phyloP scores from a whole-genome alignment of 2,888 invertebrate genomes.

The Artemia sinica region DNA sequence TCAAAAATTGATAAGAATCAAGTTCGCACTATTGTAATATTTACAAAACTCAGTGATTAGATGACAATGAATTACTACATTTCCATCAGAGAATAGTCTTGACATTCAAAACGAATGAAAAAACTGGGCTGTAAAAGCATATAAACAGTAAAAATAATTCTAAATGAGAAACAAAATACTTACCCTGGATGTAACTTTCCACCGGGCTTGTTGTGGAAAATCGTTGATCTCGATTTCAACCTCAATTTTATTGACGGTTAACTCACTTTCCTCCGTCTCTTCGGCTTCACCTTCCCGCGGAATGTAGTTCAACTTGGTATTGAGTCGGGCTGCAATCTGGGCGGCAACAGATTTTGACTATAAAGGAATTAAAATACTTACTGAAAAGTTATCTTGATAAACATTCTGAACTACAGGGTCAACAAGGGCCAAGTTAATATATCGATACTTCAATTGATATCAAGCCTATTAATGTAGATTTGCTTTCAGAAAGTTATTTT shows the following conservation, averaged over 20 bases:
- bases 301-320: slow-evolving; percentile 90
- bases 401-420: no score
- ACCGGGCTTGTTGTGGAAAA: slow-evolving; percentile 96
- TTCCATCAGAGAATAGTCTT: no score
- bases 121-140: neutral
- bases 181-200: slow-evolving; percentile 90
- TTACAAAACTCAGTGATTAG: neutral
- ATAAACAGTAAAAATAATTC: slow-evolving; percentile 8
- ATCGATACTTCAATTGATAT: no score
- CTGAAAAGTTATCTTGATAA: no score
- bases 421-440: no score
- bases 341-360: slow-evolving; percentile 84
- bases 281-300: slow-evolving; percentile 59
- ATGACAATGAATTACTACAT: neutral
- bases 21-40: neutral
- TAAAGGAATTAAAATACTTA: slow-evolving; percentile 20
- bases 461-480: no score
- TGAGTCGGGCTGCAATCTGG: slow-evolving; percentile 86
- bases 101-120: slow-evolving; percentile 2
- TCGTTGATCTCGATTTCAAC: slow-evolving; percentile 99
- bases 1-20: neutral
- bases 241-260: slow-evolving; percentile 71
- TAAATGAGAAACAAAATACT: slow-evolving; percentile 20
- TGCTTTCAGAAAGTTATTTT: no score
- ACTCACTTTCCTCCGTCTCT: slow-evolving; percentile 37